Conservation (phyloP, 2,113 vertebrate species). For the Oncorhynchus kisutch region DNA sequence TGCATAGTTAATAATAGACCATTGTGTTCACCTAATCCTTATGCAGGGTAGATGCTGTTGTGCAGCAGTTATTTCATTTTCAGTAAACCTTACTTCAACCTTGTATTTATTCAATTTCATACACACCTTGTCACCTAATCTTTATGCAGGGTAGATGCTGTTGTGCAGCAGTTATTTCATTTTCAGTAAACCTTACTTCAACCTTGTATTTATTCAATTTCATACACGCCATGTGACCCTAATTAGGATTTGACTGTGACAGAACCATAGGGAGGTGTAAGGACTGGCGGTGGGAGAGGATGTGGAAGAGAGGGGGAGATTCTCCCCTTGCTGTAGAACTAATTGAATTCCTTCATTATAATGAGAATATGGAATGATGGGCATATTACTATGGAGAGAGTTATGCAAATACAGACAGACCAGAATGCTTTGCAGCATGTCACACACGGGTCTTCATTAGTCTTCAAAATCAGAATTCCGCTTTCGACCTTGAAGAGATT, state of each 20-base stretch:
- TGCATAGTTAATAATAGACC: background rate
- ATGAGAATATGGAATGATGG: slow-evolving; percentile 69
- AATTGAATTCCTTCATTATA: slow-evolving; percentile 71
- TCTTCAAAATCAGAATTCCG: slow-evolving; percentile 53
- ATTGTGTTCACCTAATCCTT: too few species aligned
- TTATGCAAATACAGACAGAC: slow-evolving; percentile 66
- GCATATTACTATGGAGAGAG: slow-evolving; percentile 67
- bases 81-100: background rate
- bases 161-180: background rate
- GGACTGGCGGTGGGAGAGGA: background rate
- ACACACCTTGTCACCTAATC: too few species aligned
- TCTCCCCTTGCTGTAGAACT: slow-evolving; percentile 53
- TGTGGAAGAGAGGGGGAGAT: slow-evolving; percentile 41
- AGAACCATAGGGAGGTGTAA: background rate
- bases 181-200: background rate
- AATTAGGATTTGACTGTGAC: background rate
- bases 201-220: slow-evolving; percentile 39
- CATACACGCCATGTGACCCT: slow-evolving; percentile 34
- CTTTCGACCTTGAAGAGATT: slow-evolving; percentile 60
- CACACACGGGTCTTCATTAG: slow-evolving; percentile 57
- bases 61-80: background rate
- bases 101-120: slow-evolving; percentile 37
- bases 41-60: too few species aligned
- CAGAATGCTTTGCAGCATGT: slow-evolving; percentile 62
- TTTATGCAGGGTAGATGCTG: too few species aligned